Evolutionary conservation across 2,113 vertebrate species (phyloP).

Genomic region (Suncus etruscus): DNA sequence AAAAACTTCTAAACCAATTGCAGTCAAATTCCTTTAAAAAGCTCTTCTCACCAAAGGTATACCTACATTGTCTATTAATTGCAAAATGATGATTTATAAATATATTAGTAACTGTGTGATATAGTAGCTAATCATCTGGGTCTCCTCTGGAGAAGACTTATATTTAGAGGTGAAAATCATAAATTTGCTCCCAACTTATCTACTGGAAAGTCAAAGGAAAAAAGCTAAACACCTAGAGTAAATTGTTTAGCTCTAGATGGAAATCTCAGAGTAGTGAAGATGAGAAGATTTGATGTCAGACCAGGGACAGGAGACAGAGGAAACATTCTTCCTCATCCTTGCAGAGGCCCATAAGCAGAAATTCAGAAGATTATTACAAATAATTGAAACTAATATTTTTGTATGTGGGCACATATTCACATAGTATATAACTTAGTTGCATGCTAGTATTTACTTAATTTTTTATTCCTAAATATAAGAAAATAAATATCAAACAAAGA

Average conservation of each 20-base stretch:
- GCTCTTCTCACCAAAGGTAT: not conserved
- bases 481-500: slow-evolving; percentile 62
- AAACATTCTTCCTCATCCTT: not conserved
- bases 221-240: not conserved
- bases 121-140: not conserved
- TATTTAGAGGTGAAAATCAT: slow-evolving; percentile 17
- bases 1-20: slow-evolving; percentile 49
- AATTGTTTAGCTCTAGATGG: not conserved
- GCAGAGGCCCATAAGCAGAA: slow-evolving; percentile 18
- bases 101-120: not conserved
- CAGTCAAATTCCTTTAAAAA: not conserved
- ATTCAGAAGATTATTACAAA: not conserved
- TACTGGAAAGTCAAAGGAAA: slow-evolving; percentile 18
- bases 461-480: slow-evolving; percentile 57
- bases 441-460: no score
- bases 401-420: not conserved
- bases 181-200: slow-evolving; percentile 4
- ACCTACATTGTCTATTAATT: not conserved
- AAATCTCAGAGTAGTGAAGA: not conserved
- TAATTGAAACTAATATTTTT: not conserved
- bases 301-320: not conserved
- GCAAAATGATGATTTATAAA: not conserved
- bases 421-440: not conserved
- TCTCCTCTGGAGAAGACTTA: not conserved
- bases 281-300: not conserved